Evolutionary conservation across 2,888 invertebrate genomes (phyloP), one percentile per base, ranked within the genome.

Genomic region (Pseudanteris insignis): DNA sequence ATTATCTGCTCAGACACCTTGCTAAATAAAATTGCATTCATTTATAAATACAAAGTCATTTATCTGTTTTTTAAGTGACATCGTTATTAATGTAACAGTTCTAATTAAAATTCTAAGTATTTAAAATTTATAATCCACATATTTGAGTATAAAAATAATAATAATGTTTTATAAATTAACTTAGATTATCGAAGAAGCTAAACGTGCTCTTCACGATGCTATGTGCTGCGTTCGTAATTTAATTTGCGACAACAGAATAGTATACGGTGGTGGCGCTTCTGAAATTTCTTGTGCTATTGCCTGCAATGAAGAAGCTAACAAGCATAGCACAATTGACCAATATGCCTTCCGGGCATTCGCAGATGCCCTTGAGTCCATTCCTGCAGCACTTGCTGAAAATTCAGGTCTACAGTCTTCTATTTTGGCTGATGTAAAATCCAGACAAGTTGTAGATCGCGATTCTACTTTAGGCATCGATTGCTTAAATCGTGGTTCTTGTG

Each of bases 231-330:
- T 89, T 12, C 83, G 90, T 48, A 90, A 90, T 71, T 81, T 91
- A 54, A 85, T 90, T 2, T 83, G 84, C 34, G 89, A 89, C 71
- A 83, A 85, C 64, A 83, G 86, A 58, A 90, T 99, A 65, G 95
- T 99, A 8, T 99, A 96, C 82, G 99, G 99, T 28, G 99, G 99
- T 32, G 99, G 99, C 10, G 95, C 98, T 1, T 89, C 96, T 0
- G 99, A 99, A 84, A 88, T 97, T 24, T 90, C 96, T 7, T 98
- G 97, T 78, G 90, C 96, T 12, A 80, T 99, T 65, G 93, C 93
- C 1, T 95, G 97, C 14, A 89, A 91, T 2, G 88, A 89, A 54
- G 90, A 92, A 65, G 96, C 97, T 1, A 94, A 97, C 78, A 87
- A 89, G 76, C 84, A 92, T 67, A 86, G 94, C 1, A 91, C 96